Evolutionary conservation across 2,113 vertebrate genomes (phyloP), one percentile per base, ranked within the genome.

Genomic region (Eupsittula cactorum): DNA sequence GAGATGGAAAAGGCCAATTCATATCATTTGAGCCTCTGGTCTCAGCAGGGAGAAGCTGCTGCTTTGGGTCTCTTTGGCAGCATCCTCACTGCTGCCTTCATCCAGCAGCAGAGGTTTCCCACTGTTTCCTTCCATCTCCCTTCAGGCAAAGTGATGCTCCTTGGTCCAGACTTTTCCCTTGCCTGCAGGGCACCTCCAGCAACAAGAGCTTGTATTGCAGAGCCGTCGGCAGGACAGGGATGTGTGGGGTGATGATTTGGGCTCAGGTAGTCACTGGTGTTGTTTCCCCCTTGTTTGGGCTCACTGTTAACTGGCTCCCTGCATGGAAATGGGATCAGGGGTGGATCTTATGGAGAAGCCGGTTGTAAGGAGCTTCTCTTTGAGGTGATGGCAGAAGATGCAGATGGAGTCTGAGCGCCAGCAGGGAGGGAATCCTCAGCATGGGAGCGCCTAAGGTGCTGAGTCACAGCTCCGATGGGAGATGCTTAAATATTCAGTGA

Each of bases 171-270:
- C 31, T 44, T 17, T 31, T 57, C 57, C 70, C 84, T 52, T 21
- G 64, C 55, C 64, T 39, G 64, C 71, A 65, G 86, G 64, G 3
- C 31, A 65, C 11, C 25, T 2, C 47, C 64, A 37, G 67, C 68
- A 73, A 4, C 29, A 9, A 18, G 33, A 79, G 47, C 11, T n/a
- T 18, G 41, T n/a, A 1, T 12, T 29, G 8, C 31, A 11, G 50
- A 76, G 62, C 49, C 29, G 29, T 2, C 3, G 11, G 70, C 50
- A 31, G 12, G 42, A 69, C 60, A 16, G 85, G n/a, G 59, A 6
- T 1, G 21, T 9, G 46, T 0, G 0, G 21, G 2, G 35, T 0
- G 3, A 11, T 11, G 37, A 4, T 31, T 24, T 65, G 3, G 37
- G 68, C 55, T 27, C 24, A 37, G 64, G 2, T 17, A 2, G 41